A percentile compares a stretch with the other conserved stretches of the same genome.
phyloP scores from a whole-genome alignment of 2,113 vertebrate genomes.

The Caracal caracal region DNA sequence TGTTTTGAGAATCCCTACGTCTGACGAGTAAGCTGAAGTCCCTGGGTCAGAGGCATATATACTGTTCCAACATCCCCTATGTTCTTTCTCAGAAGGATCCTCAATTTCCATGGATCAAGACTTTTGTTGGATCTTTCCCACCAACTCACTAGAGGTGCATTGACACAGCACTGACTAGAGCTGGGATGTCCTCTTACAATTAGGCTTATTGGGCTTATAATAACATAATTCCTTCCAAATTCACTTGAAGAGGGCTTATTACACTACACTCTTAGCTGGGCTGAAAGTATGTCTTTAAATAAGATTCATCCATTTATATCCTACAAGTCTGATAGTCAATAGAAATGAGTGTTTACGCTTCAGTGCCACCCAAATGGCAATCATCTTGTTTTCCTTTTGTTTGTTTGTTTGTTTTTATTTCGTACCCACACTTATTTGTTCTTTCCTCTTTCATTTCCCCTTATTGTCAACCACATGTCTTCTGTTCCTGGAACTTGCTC shows the following conservation, averaged over 20 bases:
- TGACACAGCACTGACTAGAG: neutral
- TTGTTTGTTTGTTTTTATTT: neutral
- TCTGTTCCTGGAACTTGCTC: neutral
- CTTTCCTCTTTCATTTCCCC: neutral
- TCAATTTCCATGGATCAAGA: neutral
- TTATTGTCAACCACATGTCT: neutral
- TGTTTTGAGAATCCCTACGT: neutral
- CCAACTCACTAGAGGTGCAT: neutral
- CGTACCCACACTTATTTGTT: neutral
- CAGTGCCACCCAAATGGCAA: neutral
- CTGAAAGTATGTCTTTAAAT: neutral
- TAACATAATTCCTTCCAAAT: neutral
- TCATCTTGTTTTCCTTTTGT: neutral
- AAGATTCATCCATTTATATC: too few species aligned
- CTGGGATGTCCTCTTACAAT: neutral
- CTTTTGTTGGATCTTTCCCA: neutral
- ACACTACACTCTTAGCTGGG: neutral
- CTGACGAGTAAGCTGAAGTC: neutral
- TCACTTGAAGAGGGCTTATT: neutral
- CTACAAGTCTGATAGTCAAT: neutral
- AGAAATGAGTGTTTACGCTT: neutral
- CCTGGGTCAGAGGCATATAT: neutral
- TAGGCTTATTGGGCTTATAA: too few species aligned
- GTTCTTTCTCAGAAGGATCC: neutral
- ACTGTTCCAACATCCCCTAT: neutral